A percentile compares a stretch with the other conserved stretches of the same genome.
Conservation (phyloP, 2,888 invertebrate species). For the Myopa testacea region DNA sequence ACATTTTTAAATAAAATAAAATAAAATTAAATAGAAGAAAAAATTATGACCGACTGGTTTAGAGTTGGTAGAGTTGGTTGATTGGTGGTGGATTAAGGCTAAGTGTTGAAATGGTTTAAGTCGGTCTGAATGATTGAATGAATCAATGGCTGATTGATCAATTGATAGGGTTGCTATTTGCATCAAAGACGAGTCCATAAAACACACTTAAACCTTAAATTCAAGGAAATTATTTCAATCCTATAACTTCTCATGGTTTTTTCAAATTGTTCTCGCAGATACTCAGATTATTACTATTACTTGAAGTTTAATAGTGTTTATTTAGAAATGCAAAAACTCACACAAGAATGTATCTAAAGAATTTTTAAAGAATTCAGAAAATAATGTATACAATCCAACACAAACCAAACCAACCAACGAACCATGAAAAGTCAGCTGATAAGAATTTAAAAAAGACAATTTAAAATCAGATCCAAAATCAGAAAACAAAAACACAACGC, state of each 20-base stretch:
- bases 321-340: too few species aligned
- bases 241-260: too few species aligned
- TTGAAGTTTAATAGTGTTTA: too few species aligned
- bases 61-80: background rate
- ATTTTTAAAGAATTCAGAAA: conserved; percentile 12
- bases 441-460: background rate
- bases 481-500: background rate
- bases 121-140: background rate
- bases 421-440: conserved; percentile 33
- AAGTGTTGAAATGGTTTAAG: background rate
- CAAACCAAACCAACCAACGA: background rate
- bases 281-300: too few species aligned
- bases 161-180: background rate
- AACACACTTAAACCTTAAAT: background rate
- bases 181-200: background rate
- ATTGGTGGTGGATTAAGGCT: background rate
- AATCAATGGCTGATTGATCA: too few species aligned
- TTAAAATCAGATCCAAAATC: background rate
- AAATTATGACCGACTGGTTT: background rate
- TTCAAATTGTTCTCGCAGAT: too few species aligned
- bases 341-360: background rate
- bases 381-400: background rate
- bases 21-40: background rate
- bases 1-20: too few species aligned
- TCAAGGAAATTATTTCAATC: background rate